Base-by-base conservation (phyloP, 2,888 invertebrate genomes). In the Erebia ligea region DNA sequence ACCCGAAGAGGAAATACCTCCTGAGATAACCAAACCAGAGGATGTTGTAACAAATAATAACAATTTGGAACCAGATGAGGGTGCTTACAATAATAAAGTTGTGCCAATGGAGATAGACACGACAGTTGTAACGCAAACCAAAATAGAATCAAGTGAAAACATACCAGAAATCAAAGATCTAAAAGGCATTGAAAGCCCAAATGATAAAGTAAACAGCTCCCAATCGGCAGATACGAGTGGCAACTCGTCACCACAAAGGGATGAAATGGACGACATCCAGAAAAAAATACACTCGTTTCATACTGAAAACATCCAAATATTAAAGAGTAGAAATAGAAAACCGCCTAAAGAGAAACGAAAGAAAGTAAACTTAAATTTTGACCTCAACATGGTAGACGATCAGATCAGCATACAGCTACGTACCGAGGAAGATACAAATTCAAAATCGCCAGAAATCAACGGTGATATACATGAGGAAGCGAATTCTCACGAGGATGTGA, bases 221-320 rank as follows among this genome's bases (percentile, higher is more conserved):
- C 90, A 89, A 69, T 90, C 90, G 1, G 91, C 92, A 0, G 93
- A 93, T 77, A 93, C 93, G 4, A 93, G 93, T 77, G 92, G 93
- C 3, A 91, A 91, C 78, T 93, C 93, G 0, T 93, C 93, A 0
- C 94, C 93, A 0, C 90, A 92, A 65, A 84, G 91, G 6, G 93
- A 95, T 78, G 94, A 95, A 78, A 94, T 94, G 89, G 94, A 94
- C 76, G 95, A 95, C 77, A 95, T 95, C 68, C 95, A 95, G 79
- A 94, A 95, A 78, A 94, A 94, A 76, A 90, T 95, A 74, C 94
- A 95, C 77, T 95, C 94, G 50, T 95, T 95, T 82, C 95, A 95
- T 80, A 95, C 95, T 1, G 95, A 94, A 79, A 95, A 95, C 80
- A 95, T 95, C 74, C 91, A 93, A 74, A 94, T 95, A 77, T 82